phyloP scores from a whole-genome alignment of 2,113 vertebrate species.

The Paratilapia polleni region DNA sequence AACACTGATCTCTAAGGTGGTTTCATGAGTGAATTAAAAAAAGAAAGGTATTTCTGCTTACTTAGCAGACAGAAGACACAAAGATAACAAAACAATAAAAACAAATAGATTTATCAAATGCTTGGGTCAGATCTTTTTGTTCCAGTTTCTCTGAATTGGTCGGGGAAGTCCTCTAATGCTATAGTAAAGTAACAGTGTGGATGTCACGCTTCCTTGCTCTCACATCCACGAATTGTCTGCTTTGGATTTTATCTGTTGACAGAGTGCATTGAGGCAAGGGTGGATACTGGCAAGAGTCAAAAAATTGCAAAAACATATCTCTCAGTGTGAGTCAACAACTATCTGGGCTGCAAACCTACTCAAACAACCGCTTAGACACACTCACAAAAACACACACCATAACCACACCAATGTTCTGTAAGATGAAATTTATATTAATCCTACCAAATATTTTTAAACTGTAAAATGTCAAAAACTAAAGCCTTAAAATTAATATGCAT shows the following conservation, averaged over 20 bases:
- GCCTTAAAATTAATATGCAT: not conserved
- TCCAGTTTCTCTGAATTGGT: slow-evolving; percentile 7
- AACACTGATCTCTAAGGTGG: not conserved
- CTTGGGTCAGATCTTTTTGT: slow-evolving; percentile 48
- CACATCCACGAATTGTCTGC: slow-evolving; percentile 70
- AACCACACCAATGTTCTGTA: not conserved
- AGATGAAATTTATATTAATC: not conserved
- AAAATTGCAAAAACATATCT: slow-evolving; percentile 7
- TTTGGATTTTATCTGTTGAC: slow-evolving; percentile 38
- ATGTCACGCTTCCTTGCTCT: slow-evolving; percentile 19
- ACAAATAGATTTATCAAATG: slow-evolving; percentile 30
- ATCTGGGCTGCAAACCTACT: not conserved
- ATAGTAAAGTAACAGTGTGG: not conserved
- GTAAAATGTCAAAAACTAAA: not conserved
- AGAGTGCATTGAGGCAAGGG: slow-evolving; percentile 15
- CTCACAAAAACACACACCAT: not conserved
- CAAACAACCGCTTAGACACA: not conserved
- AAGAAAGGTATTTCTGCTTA: slow-evolving; percentile 30
- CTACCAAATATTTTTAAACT: not conserved
- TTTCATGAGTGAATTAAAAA: not conserved
- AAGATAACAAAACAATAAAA: slow-evolving; percentile 60
- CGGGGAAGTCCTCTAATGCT: slow-evolving; percentile 11
- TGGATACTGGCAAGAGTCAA: slow-evolving; percentile 16
- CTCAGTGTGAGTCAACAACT: slow-evolving; percentile 12
- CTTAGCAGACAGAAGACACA: slow-evolving; percentile 7